These are phyloP conservation scores for Glaucomys volans DNA, from an alignment of 2,113 vertebrate species.

Conservation along the genomic window DNA sequence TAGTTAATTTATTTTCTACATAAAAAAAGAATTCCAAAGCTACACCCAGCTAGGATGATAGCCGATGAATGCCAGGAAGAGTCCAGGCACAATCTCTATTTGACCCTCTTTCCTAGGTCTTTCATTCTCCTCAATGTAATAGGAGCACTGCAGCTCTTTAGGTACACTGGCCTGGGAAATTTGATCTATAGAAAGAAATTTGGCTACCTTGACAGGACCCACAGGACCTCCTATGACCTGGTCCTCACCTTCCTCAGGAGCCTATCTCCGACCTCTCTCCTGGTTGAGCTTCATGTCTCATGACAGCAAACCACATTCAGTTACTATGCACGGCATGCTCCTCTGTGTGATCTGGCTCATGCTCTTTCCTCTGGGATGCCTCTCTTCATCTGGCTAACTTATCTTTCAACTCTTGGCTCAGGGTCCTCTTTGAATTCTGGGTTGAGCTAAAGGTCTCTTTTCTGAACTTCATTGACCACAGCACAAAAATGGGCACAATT, in stretches of 20 bases:
- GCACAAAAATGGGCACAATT: neutral
- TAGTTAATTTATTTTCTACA: neutral
- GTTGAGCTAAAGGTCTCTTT: neutral
- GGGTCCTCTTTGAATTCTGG: neutral
- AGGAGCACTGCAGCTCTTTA: neutral
- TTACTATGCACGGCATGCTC: neutral
- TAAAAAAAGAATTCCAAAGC: neutral
- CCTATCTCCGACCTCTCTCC: neutral
- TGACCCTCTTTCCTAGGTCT: neutral
- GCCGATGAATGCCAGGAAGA: neutral
- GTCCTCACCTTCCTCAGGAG: conserved; percentile 26
- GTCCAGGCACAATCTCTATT: neutral
- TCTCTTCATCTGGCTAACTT: neutral
- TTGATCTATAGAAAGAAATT: conserved; percentile 17
- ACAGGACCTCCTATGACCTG: neutral
- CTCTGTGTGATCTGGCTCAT: neutral
- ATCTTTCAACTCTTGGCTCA: neutral
- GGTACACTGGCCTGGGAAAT: neutral
- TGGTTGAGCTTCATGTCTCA: conserved; percentile 1
- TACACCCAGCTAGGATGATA: neutral
- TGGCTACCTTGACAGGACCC: neutral
- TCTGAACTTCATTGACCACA: neutral
- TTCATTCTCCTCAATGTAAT: neutral
- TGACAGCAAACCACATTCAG: neutral
- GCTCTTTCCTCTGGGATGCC: neutral